Evolutionary conservation across 2,888 invertebrate genomes (phyloP).

Genomic region (Agapetus fuscipes): DNA sequence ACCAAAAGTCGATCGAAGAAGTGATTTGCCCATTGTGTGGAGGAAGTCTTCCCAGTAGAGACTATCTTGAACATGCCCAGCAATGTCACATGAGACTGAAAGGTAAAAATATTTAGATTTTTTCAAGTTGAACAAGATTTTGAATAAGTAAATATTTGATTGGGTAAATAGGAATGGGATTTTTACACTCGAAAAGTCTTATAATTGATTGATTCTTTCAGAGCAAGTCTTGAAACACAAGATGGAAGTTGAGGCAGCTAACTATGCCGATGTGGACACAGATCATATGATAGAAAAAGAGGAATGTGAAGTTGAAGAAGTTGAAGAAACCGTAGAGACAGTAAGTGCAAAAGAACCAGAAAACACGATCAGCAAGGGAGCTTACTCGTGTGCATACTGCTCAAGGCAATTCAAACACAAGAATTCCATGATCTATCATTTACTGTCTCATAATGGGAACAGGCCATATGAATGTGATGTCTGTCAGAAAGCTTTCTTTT

Average conservation of each 20-base stretch:
- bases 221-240: conserved; percentile 39
- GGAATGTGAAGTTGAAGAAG: conserved; percentile 3
- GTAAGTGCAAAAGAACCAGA: conserved; percentile 29
- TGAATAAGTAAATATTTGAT: neutral
- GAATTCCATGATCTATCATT: conserved; percentile 77
- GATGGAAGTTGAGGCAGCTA: conserved; percentile 35
- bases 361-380: too few species aligned
- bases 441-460: conserved; percentile 68
- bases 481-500: conserved; percentile 78
- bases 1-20: neutral
- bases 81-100: conserved; percentile 18
- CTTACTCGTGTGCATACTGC: conserved; percentile 66
- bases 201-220: conserved; percentile 22
- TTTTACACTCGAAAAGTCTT: neutral
- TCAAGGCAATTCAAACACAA: conserved; percentile 66
- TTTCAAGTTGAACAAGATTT: neutral
- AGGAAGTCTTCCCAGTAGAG: conserved; percentile 8
- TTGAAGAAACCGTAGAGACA: conserved; percentile 24
- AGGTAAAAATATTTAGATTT: conserved; percentile 11
- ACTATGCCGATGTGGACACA: conserved; percentile 17
- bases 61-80: conserved; percentile 13
- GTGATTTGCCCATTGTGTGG: conserved; percentile 17
- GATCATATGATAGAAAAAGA: too few species aligned
- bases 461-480: conserved; percentile 68
- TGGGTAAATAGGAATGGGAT: neutral